Conservation (phyloP, 2,113 vertebrate species). For the Carassius carassius region DNA sequence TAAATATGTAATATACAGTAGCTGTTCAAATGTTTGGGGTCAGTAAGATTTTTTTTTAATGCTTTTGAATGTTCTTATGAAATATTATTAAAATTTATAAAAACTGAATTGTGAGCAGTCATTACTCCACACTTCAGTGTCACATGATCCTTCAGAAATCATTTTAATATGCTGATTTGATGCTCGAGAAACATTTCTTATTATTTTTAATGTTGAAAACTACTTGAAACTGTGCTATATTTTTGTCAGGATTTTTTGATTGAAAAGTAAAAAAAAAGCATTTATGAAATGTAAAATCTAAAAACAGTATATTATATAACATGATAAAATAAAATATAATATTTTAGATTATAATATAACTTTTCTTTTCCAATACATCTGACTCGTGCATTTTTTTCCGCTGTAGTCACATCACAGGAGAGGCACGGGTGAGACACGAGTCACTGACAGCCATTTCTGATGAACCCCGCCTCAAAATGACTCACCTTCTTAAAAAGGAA, state of each 20-base stretch:
- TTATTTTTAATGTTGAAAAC: not conserved
- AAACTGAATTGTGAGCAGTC: not conserved
- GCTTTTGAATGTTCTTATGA: not conserved
- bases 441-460: slow-evolving; percentile 63
- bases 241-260: too few relatives aligned
- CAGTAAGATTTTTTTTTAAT: not conserved
- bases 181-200: not conserved
- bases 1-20: not conserved
- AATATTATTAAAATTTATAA: too few relatives aligned
- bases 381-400: slow-evolving; percentile 6
- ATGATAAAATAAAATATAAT: too few relatives aligned
- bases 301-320: too few relatives aligned
- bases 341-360: too few relatives aligned
- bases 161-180: not conserved
- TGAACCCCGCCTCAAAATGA: slow-evolving; percentile 70
- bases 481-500: slow-evolving; percentile 74
- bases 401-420: slow-evolving; percentile 44
- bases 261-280: too few relatives aligned
- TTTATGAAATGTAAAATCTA: too few relatives aligned
- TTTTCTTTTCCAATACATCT: not conserved
- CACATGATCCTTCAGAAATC: not conserved
- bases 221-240: too few relatives aligned
- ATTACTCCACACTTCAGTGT: not conserved
- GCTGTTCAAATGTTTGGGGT: not conserved
- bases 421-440: slow-evolving; percentile 48